These are phyloP conservation scores for Leucania comma DNA, from an alignment of 2,888 invertebrate genomes.

Conservation along the genomic window DNA sequence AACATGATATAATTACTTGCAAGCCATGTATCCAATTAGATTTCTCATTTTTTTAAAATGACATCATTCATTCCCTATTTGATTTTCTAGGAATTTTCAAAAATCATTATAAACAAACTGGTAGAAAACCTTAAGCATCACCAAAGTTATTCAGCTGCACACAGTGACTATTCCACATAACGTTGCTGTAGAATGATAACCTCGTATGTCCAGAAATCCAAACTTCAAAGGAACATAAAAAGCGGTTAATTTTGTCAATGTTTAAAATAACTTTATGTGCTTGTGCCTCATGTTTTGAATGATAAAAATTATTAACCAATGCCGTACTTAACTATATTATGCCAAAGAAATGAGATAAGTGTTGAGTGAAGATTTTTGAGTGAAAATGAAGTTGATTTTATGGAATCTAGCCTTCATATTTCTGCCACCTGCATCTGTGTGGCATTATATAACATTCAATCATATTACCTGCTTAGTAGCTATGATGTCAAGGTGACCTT, in stretches of 20 bases:
- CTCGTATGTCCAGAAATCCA: too few species aligned
- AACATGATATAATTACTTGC: neutral
- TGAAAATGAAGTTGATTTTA: neutral
- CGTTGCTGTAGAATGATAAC: too few species aligned
- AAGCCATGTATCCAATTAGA: neutral
- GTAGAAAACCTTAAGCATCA: neutral
- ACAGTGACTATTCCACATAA: neutral
- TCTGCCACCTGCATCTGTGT: constrained; percentile 23
- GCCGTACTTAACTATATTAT: too few species aligned
- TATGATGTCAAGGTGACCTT: constrained; percentile 64
- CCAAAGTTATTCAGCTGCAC: too few species aligned
- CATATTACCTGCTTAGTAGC: constrained; percentile 12
- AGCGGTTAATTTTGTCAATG: too few species aligned
- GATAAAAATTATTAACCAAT: too few species aligned
- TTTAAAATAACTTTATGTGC: too few species aligned
- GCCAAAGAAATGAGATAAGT: too few species aligned
- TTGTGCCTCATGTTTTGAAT: too few species aligned
- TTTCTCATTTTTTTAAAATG: neutral
- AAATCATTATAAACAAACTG: neutral
- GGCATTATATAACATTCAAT: constrained; percentile 15
- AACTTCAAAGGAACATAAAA: too few species aligned
- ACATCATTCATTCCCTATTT: neutral
- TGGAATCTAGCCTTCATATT: neutral
- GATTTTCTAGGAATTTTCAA: neutral
- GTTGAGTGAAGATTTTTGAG: neutral